Evolutionary conservation across 2,797 vertebrate genomes (phyloP), one percentile per base, ranked within the genome.

Genomic region (Gastrophryne carolinensis): DNA sequence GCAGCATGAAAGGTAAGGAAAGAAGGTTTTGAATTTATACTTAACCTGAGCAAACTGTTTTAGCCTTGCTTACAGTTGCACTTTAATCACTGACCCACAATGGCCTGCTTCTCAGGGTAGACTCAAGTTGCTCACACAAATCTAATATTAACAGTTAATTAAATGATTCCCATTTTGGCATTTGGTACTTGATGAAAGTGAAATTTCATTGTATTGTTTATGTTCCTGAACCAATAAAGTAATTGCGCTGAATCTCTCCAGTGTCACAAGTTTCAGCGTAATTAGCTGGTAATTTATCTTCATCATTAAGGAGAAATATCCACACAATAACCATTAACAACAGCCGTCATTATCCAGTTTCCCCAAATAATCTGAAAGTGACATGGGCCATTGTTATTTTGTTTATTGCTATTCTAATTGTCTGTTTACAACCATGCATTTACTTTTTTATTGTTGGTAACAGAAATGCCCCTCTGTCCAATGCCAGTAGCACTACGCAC

Each of bases 221-320:
- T 17, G 26, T 54, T 60, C 58, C 26, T 27, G 44, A 37, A 70
- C 72, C 68, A 70, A 52, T 78, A 78, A 58, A 44, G 35, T 39
- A 71, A 64, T 54, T 57, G 53, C 60, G 56, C 65, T 29, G 35
- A 53, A 71, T 77, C 68, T 64, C 75, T 49, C 44, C 65, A 61
- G 60, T 65, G 68, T 78, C 61, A 72, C 29, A 34, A 69, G 34
- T 49, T 72, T 65, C 75, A 72, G 50, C 29, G 65, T 71, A 72
- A 77, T 78, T 78, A 72, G 29, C 68, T 54, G 52, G 57, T 78
- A 78, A 72, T 78, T 78, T 78, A 78, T 78, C 75, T 78, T 78
- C 68, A 78, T 78, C 68, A 71, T 78, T 72, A 77, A 37, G 75
- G 50, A 37, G 30, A 24, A 70, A 71, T 52, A 70, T 71, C 67